Percentiles rank a stretch among this genome's conserved stretches.
phyloP scores from a whole-genome alignment of 1,140 invertebrate species.

The Ceratina calcarata region DNA sequence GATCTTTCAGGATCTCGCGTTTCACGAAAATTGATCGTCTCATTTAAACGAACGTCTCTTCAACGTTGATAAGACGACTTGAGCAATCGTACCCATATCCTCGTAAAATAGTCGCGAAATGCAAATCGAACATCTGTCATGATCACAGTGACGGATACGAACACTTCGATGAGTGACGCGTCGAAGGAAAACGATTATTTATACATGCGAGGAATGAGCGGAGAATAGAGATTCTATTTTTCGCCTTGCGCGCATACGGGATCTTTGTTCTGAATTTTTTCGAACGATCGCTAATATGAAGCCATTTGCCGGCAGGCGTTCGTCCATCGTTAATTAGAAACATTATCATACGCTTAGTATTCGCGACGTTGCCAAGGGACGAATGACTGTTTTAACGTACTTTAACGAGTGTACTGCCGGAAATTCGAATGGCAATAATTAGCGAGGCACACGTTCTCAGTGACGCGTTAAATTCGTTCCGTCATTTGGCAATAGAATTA shows the following conservation, averaged over 20 bases:
- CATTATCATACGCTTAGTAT: neutral
- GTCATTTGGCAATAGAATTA: constrained; percentile 9
- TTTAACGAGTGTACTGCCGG: neutral
- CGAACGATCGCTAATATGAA: neutral
- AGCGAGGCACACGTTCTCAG: neutral
- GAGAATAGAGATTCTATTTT: neutral
- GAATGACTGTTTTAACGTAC: neutral
- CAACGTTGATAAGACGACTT: too few relatives aligned
- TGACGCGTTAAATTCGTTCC: neutral
- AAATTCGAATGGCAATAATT: neutral
- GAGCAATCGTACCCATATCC: too few relatives aligned
- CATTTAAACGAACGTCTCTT: too few relatives aligned
- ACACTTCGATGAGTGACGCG: neutral
- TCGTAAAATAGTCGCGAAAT: too few relatives aligned
- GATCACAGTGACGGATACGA: neutral
- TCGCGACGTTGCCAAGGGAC: neutral
- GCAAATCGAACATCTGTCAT: neutral
- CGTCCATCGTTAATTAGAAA: neutral
- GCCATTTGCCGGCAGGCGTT: neutral
- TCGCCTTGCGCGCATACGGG: neutral
- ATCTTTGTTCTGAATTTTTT: neutral
- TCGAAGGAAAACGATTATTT: neutral
- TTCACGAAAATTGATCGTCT: too few relatives aligned
- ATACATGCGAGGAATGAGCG: too few relatives aligned
- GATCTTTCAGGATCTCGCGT: too few relatives aligned